These are phyloP conservation scores for Reticulitermes speratus DNA, from an alignment of 1,140 invertebrate genomes.

Conservation along the genomic window DNA sequence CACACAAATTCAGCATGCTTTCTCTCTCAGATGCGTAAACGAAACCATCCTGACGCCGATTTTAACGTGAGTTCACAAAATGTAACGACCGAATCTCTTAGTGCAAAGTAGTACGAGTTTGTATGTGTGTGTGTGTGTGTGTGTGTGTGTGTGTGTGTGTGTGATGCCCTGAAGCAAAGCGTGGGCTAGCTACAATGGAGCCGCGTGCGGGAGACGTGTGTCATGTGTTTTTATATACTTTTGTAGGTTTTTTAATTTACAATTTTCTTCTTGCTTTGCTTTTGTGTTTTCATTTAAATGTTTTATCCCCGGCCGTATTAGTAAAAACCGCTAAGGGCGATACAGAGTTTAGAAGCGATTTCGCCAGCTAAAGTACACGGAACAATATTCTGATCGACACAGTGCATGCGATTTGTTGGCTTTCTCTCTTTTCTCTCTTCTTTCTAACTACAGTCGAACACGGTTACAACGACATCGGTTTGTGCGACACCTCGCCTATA, in stretches of 20 bases:
- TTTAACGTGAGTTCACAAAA: too few species aligned
- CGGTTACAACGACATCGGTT: too few species aligned
- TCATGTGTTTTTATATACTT: neutral
- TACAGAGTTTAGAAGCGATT: neutral
- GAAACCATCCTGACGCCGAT: too few species aligned
- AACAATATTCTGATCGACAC: neutral
- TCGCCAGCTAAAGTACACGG: neutral
- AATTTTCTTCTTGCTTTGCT: slow-evolving; percentile 7
- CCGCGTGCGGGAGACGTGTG: neutral
- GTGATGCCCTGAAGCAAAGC: neutral
- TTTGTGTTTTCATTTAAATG: slow-evolving; percentile 4
- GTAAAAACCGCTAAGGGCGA: neutral
- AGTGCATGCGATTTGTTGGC: too few species aligned
- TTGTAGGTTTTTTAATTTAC: neutral
- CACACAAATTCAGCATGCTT: too few species aligned
- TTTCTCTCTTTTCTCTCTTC: too few species aligned
- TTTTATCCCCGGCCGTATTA: neutral
- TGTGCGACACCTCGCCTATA: too few species aligned
- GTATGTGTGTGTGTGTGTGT: neutral
- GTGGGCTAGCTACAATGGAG: too few species aligned
- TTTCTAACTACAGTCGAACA: too few species aligned
- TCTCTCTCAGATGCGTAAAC: too few species aligned
- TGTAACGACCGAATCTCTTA: too few species aligned
- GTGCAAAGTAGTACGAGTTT: too few species aligned
- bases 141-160: neutral